phyloP scores from a whole-genome alignment of 37 sponge, comb jelly and placozoan species.

The Theonella swinhoei region DNA sequence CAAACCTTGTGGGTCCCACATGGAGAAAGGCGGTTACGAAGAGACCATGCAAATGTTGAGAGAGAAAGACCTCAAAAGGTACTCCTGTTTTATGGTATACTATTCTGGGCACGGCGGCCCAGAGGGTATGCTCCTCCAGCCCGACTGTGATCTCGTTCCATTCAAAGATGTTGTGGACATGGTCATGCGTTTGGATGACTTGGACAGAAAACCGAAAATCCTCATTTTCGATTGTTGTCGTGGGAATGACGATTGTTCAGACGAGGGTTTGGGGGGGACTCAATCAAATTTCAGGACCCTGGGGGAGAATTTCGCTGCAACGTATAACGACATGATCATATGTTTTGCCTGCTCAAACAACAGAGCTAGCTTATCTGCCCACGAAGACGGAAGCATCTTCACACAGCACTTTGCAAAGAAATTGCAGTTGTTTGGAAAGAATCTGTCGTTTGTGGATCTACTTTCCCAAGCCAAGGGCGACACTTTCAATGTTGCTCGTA shows the following conservation, averaged over 20 bases:
- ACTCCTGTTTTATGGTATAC: slow-evolving; percentile 48
- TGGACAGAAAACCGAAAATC: slow-evolving; percentile 41
- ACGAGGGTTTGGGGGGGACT: not conserved
- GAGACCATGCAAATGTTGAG: not conserved
- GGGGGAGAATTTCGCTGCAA: not conserved
- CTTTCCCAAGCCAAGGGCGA: slow-evolving; percentile 29
- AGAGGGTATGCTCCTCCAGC: slow-evolving; percentile 17
- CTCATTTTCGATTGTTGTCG: slow-evolving; percentile 68
- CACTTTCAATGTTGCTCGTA: not conserved
- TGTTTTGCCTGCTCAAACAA: slow-evolving; percentile 20
- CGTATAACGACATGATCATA: slow-evolving; percentile 16
- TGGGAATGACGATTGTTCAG: not conserved
- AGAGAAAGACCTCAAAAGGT: not conserved
- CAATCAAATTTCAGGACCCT: not conserved
- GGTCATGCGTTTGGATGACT: not conserved
- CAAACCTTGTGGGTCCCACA: not conserved
- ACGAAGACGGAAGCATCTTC: slow-evolving; percentile 39
- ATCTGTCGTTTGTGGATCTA: slow-evolving; percentile 31
- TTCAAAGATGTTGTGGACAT: slow-evolving; percentile 25
- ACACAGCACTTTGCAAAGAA: slow-evolving; percentile 25
- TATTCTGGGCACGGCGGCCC: slow-evolving; percentile 53
- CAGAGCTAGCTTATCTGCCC: not conserved
- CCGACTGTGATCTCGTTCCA: not conserved
- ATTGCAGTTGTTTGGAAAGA: slow-evolving; percentile 20
- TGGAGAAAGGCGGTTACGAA: not conserved